phyloP scores from a whole-genome alignment of 30 jellyfish, hydroid and myxozoan species.

The Hydra vulgaris region DNA sequence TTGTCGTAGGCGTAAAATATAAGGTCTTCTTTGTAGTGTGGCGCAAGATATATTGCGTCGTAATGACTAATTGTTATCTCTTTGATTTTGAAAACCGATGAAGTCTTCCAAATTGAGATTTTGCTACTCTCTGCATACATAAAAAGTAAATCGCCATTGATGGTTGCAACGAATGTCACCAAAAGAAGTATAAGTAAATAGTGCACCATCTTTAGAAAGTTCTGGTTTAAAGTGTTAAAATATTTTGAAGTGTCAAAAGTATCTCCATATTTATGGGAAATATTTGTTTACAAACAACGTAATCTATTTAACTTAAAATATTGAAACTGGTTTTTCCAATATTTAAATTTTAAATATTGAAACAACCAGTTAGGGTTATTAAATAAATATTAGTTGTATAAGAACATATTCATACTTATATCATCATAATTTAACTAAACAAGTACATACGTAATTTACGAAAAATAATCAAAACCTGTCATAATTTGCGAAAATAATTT shows the following conservation, averaged over 20 bases:
- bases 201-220: background rate
- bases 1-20: background rate
- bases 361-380: too few relatives aligned
- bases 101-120: background rate
- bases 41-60: background rate
- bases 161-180: background rate
- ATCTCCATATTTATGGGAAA: background rate
- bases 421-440: too few relatives aligned
- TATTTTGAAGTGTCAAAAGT: background rate
- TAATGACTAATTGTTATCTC: background rate
- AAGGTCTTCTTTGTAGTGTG: background rate
- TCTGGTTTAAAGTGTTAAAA: too few relatives aligned
- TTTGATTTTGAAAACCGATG: background rate
- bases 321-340: background rate
- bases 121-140: background rate
- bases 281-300: background rate
- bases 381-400: too few relatives aligned
- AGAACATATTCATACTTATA: too few relatives aligned
- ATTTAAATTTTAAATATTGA: too few relatives aligned
- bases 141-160: background rate
- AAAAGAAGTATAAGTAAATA: background rate
- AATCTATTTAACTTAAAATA: too few relatives aligned
- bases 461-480: too few relatives aligned
- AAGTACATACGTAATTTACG: too few relatives aligned
- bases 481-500: too few relatives aligned